A percentile compares a stretch with the other conserved stretches of the same genome.
Conservation (phyloP, 2,113 vertebrate species). For the Saccopteryx leptura region DNA sequence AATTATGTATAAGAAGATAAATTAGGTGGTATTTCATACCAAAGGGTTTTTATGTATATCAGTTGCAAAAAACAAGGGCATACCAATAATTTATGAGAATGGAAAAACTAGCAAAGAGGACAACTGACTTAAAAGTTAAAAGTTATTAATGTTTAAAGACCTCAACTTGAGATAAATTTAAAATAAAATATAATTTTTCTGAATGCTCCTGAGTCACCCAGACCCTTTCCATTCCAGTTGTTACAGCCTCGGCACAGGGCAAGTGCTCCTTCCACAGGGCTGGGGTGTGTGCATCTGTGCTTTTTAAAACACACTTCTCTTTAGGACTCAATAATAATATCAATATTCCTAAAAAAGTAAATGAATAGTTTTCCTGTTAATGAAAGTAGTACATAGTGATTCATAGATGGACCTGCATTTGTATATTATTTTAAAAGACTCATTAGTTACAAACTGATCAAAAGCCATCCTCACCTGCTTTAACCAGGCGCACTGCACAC, state of each 20-base stretch:
- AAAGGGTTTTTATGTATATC: slow-evolving; percentile 41
- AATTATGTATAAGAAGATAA: slow-evolving; percentile 65
- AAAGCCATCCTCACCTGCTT: slow-evolving; percentile 91
- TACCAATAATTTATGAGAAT: slow-evolving; percentile 42
- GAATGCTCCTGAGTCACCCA: not conserved
- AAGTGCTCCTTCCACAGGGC: not conserved
- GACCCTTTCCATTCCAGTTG: slow-evolving; percentile 23
- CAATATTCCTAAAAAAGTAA: not conserved
- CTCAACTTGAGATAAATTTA: slow-evolving; percentile 9
- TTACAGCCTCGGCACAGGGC: not conserved
- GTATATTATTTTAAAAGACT: slow-evolving; percentile 32
- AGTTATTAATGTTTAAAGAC: slow-evolving; percentile 50
- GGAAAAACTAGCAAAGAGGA: slow-evolving; percentile 40
- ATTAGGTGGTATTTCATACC: slow-evolving; percentile 57
- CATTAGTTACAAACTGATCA: not conserved
- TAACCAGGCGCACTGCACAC: slow-evolving; percentile 95
- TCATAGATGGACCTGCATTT: not conserved
- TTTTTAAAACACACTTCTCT: not conserved
- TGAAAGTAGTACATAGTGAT: not conserved
- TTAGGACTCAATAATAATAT: not conserved
- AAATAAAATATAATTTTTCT: slow-evolving; percentile 31
- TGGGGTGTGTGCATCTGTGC: not conserved
- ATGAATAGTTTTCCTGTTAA: slow-evolving; percentile 22
- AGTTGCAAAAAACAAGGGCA: slow-evolving; percentile 58
- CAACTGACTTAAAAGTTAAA: slow-evolving; percentile 27